phyloP scores from a whole-genome alignment of 2,113 vertebrate genomes.

The Galeopterus variegatus region DNA sequence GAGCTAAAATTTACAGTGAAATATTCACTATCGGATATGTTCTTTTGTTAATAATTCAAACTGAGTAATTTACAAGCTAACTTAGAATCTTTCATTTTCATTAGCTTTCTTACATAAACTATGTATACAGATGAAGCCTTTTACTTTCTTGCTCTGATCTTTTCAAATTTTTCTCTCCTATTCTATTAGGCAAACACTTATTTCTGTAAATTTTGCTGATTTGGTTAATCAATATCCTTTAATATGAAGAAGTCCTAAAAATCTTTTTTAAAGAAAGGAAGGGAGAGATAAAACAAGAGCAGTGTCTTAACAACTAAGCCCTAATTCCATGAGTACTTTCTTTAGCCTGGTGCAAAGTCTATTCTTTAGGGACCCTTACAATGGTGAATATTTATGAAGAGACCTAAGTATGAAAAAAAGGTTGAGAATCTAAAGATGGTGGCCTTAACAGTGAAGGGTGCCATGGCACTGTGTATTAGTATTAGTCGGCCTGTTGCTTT shows the following conservation, averaged over 20 bases:
- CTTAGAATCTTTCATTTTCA: not conserved
- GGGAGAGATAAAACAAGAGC: not conserved
- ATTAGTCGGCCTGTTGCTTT: constrained; percentile 86
- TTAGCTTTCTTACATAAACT: not conserved
- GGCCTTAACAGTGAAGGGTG: not conserved
- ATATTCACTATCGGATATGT: too few relatives aligned
- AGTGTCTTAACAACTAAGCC: not conserved
- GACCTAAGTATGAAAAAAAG: not conserved
- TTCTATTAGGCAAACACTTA: not conserved
- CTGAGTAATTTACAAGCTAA: not conserved
- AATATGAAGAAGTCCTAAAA: constrained; percentile 11
- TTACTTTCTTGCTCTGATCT: not conserved
- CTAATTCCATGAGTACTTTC: not conserved
- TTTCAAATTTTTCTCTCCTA: not conserved
- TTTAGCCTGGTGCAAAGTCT: not conserved
- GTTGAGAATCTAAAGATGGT: not conserved
- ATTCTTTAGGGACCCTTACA: not conserved
- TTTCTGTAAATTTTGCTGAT: not conserved
- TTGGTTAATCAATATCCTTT: not conserved
- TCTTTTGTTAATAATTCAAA: too few relatives aligned
- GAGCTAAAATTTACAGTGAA: too few relatives aligned
- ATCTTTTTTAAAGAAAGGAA: not conserved
- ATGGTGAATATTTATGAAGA: not conserved
- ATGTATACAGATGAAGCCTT: not conserved
- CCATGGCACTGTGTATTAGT: rapidly evolving